A percentile compares a stretch with the other conserved stretches of the same genome.
Evolutionary conservation across 2,797 vertebrate species (phyloP).

Genomic region (Alcedo atthis): DNA sequence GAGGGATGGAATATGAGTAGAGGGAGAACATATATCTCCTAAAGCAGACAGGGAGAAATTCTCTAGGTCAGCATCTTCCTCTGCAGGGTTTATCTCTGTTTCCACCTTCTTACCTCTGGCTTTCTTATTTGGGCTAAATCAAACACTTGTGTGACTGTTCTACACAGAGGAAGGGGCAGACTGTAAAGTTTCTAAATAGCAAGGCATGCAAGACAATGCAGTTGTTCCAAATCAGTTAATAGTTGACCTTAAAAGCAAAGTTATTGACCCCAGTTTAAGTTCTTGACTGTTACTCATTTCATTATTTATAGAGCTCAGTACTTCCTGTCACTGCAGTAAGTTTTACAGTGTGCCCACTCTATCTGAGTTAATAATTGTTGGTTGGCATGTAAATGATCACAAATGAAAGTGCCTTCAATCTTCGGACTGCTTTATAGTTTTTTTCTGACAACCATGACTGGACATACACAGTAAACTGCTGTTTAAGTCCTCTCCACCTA

Average conservation of each 20-base stretch:
- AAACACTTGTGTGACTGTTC: background rate
- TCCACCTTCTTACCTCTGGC: background rate
- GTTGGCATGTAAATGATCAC: background rate
- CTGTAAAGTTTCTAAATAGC: background rate
- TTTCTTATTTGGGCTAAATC: background rate
- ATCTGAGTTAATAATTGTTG: constrained; percentile 17
- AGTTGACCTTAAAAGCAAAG: background rate
- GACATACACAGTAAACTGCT: background rate
- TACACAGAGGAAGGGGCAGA: background rate
- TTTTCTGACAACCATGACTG: background rate
- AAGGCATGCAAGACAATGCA: background rate
- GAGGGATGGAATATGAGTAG: background rate
- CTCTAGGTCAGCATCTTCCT: background rate
- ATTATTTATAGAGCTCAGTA: background rate
- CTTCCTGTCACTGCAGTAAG: background rate
- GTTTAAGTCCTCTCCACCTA: background rate
- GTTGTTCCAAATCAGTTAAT: background rate
- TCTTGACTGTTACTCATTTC: background rate
- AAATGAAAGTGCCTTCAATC: background rate
- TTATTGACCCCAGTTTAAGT: background rate
- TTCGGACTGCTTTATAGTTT: background rate
- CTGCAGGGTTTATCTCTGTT: background rate
- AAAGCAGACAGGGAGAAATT: background rate
- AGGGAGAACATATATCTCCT: background rate
- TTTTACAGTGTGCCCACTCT: background rate